Evolutionary conservation across 2,888 invertebrate species (phyloP), one percentile per base, ranked within the genome.

Genomic region (Melanchra persicariae): DNA sequence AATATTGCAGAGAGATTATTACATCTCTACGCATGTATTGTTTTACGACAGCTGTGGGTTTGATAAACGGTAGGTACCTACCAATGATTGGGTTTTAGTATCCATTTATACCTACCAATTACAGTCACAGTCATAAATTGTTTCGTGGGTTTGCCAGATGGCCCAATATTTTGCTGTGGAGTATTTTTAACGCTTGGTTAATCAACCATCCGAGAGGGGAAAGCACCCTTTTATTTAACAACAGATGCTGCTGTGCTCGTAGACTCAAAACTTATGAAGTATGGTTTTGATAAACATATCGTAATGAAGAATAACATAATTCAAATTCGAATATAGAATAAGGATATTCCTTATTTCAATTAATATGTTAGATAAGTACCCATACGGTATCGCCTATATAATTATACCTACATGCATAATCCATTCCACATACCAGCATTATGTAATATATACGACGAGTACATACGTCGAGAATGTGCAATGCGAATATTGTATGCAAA

Each of bases 161-260:
- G 24, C 9, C 1, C 0, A 1, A 34, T n/a, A 40, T 30, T 54
- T 1, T 26, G 59, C 4, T 6, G 0, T 10, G 5, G 17, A 10
- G 17, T 24, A 5, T 37, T 26, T 47, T 43, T 47, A n/a, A 1
- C 61, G 66, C 52, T 79, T 74, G 74, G 62, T 54, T 58, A 54
- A 37, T 45, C 77, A 77, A 77, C 65, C n/a, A n/a, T n/a, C n/a
- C n/a, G n/a, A n/a, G n/a, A n/a, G n/a, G n/a, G n/a, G n/a, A n/a
- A 55, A 12, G 3, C 7, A 12, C 30, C 51, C 30, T 19, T 64
- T 67, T 34, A 8, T 22, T 40, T 3, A 52, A 40, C 22, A 47
- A 47, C 65, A 47, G 34, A 65, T 47, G 22, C 15, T 26, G 7
- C 19, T 10, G n/a, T n/a, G n/a, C n/a, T n/a, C n/a, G n/a, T n/a